phyloP scores from a whole-genome alignment of 2,113 vertebrate species.

The Pedionomus torquatus region DNA sequence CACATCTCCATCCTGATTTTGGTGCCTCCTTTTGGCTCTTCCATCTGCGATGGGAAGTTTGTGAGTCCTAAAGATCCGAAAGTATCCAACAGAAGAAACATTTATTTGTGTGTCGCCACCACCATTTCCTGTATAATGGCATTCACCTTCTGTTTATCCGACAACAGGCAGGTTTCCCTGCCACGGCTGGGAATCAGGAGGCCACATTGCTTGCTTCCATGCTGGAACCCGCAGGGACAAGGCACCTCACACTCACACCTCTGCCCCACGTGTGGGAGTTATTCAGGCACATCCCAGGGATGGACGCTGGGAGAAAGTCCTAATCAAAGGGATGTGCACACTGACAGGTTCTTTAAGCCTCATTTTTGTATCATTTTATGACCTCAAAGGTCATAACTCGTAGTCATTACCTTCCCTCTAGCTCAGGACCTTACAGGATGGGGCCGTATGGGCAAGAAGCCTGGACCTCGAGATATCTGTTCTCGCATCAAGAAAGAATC shows the following conservation, averaged over 20 bases:
- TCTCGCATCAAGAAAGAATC: not conserved
- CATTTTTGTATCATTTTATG: not conserved
- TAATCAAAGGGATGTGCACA: not conserved
- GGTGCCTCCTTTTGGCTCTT: not conserved
- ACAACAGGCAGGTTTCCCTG: not conserved
- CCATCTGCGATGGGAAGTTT: not conserved
- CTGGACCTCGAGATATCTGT: not conserved
- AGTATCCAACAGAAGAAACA: not conserved
- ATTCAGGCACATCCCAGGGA: not conserved
- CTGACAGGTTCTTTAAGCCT: not conserved
- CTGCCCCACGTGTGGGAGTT: not conserved
- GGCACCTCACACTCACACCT: too few relatives aligned
- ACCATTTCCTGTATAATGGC: not conserved
- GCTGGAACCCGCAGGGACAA: not conserved
- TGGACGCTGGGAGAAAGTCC: not conserved
- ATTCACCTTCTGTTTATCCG: not conserved
- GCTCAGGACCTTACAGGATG: accelerated
- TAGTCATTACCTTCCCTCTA: not conserved
- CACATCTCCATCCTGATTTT: not conserved
- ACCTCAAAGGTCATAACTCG: not conserved
- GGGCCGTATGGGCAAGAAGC: not conserved
- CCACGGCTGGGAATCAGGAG: not conserved
- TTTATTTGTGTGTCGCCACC: not conserved
- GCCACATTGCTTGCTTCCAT: not conserved
- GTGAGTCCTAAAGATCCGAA: not conserved